A percentile compares a stretch with the other conserved stretches of the same genome.
phyloP scores from a whole-genome alignment of 2,888 invertebrate genomes.

The Sussaba pulchella region DNA sequence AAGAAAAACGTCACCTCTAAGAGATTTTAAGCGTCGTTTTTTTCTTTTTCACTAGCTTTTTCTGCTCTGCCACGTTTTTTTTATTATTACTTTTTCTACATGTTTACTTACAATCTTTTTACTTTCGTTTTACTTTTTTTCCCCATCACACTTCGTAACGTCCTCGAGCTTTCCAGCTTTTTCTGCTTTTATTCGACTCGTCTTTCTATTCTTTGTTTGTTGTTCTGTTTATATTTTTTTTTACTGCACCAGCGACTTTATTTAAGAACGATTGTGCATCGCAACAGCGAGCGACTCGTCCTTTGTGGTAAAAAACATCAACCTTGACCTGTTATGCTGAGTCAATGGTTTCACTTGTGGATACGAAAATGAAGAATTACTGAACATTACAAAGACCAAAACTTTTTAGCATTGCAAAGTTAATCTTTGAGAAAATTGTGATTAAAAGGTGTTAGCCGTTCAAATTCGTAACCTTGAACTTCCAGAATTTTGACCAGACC shows the following conservation, averaged over 20 bases:
- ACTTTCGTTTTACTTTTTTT: too few species aligned
- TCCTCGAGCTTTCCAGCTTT: slow-evolving; percentile 1
- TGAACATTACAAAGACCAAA: too few species aligned
- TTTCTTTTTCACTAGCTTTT: slow-evolving; percentile 34
- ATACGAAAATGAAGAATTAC: too few species aligned
- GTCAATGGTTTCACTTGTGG: too few species aligned
- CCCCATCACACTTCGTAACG: not conserved
- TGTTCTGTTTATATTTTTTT: not conserved
- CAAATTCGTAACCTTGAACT: too few species aligned
- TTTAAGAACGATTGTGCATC: not conserved
- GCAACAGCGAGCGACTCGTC: not conserved
- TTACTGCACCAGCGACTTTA: not conserved
- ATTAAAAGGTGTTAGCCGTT: too few species aligned
- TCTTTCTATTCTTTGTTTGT: not conserved
- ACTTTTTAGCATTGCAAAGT: too few species aligned
- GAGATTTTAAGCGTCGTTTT: slow-evolving; percentile 29
- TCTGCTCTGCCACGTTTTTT: slow-evolving; percentile 14
- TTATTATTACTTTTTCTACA: slow-evolving; percentile 19
- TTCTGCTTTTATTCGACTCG: not conserved
- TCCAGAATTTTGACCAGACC: too few species aligned
- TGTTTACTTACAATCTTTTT: slow-evolving; percentile 13
- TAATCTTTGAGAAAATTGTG: too few species aligned
- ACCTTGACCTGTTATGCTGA: too few species aligned
- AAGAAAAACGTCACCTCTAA: slow-evolving; percentile 16
- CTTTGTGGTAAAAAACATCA: not conserved